These are phyloP conservation scores for Oedothorax gibbosus DNA, from an alignment of 1,140 invertebrate species.

Conservation along the genomic window DNA sequence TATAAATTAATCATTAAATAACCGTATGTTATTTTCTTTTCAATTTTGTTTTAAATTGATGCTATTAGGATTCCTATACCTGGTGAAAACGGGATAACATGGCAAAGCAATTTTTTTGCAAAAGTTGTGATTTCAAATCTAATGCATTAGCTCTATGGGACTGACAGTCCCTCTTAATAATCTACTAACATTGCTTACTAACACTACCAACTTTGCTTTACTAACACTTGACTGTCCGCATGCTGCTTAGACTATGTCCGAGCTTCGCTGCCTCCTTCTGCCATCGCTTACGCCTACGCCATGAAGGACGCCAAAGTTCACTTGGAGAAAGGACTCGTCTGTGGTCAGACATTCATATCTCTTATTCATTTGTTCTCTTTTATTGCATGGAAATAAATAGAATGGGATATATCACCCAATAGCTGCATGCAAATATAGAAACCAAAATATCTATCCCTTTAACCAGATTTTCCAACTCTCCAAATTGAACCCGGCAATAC, in stretches of 20 bases:
- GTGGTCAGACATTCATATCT: constrained; percentile 55
- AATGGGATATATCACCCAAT: neutral
- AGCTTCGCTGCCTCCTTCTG: constrained; percentile 61
- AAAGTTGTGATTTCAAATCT: too few relatives aligned
- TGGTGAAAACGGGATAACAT: too few relatives aligned
- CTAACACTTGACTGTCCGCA: constrained; percentile 14
- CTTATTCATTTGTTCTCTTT: constrained; percentile 67
- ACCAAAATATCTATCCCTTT: too few relatives aligned
- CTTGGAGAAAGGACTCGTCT: constrained; percentile 63
- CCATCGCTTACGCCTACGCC: constrained; percentile 61
- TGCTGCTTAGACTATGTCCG: constrained; percentile 61
- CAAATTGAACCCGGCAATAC: too few relatives aligned
- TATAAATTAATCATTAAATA: too few relatives aligned
- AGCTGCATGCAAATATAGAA: neutral
- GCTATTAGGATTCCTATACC: too few relatives aligned
- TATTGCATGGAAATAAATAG: neutral
- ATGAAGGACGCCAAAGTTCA: constrained; percentile 63
- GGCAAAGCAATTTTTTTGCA: too few relatives aligned
- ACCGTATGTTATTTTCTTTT: too few relatives aligned
- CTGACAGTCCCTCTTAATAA: too few relatives aligned
- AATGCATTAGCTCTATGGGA: too few relatives aligned
- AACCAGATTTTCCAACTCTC: too few relatives aligned
- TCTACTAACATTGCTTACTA: neutral
- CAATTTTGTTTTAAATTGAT: too few relatives aligned
- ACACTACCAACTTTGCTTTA: neutral